Evolutionary conservation across 2,113 vertebrate species (phyloP).

Genomic region (Solea senegalensis): DNA sequence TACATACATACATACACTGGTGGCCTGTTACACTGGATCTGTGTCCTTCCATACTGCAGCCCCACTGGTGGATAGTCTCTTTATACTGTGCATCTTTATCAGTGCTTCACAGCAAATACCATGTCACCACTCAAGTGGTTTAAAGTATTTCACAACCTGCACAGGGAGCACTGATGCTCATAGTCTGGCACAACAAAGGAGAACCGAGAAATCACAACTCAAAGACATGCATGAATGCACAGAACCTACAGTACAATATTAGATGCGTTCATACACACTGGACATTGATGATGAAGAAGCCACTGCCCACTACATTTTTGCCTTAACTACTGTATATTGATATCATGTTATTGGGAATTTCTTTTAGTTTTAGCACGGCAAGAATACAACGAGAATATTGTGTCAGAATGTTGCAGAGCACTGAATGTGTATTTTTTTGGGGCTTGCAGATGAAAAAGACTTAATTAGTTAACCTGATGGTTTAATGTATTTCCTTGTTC

Average conservation of each 20-base stretch:
- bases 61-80: slow-evolving; percentile 40
- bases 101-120: slow-evolving; percentile 35
- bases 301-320: slow-evolving; percentile 54
- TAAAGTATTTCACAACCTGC: slow-evolving; percentile 33
- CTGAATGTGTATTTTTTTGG: slow-evolving; percentile 32
- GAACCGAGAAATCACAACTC: slow-evolving; percentile 31
- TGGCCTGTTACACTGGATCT: slow-evolving; percentile 45
- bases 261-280: slow-evolving; percentile 42
- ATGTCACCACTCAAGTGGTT: slow-evolving; percentile 35
- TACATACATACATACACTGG: slow-evolving; percentile 24
- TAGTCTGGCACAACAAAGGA: slow-evolving; percentile 30
- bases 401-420: slow-evolving; percentile 7
- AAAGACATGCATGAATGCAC: slow-evolving; percentile 59
- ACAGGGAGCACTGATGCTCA: slow-evolving; percentile 35
- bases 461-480: slow-evolving; percentile 9
- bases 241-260: slow-evolving; percentile 19
- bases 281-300: slow-evolving; percentile 35
- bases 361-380: slow-evolving; percentile 37
- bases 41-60: slow-evolving; percentile 16
- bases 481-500: slow-evolving; percentile 22
- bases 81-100: slow-evolving; percentile 23
- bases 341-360: slow-evolving; percentile 28
- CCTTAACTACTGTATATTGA: slow-evolving; percentile 62
- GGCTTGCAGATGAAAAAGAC: slow-evolving; percentile 12
- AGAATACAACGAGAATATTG: slow-evolving; percentile 3